Percentiles rank a stretch among this genome's conserved stretches.
Evolutionary conservation across 1,140 invertebrate species (phyloP).

Genomic region (Proales similis): DNA sequence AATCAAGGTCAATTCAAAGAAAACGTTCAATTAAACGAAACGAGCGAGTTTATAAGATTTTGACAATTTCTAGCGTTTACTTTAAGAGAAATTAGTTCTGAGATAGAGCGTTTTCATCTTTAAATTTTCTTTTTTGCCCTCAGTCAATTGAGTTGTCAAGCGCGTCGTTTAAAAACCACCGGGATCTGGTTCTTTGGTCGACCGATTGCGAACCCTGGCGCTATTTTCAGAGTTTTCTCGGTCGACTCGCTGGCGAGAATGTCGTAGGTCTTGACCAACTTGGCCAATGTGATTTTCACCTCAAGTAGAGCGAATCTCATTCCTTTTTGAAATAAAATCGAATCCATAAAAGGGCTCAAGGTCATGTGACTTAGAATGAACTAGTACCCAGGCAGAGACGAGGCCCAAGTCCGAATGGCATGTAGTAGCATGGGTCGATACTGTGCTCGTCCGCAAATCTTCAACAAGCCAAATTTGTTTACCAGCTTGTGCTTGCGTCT

Average conservation of each 20-base stretch:
- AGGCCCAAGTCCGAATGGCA: constrained; percentile 58
- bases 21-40: no score
- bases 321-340: not conserved
- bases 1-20: no score
- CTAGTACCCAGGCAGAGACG: constrained; percentile 58
- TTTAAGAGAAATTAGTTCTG: no score
- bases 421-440: constrained; percentile 43
- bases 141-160: no score
- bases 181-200: no score
- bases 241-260: constrained; percentile 39
- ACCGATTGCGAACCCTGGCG: not conserved
- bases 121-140: no score
- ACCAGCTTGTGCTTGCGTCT: no score
- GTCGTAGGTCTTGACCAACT: constrained; percentile 44
- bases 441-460: constrained; percentile 48
- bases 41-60: no score
- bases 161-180: no score
- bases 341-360: not conserved
- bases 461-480: no score
- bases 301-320: constrained; percentile 61
- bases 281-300: constrained; percentile 59
- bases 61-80: no score
- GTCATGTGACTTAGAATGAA: not conserved
- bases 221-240: not conserved
- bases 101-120: no score